A percentile compares a stretch with the other conserved stretches of the same genome.
These are phyloP conservation scores for Thecophora atra DNA, from an alignment of 2,888 invertebrate species.

Conservation along the genomic window DNA sequence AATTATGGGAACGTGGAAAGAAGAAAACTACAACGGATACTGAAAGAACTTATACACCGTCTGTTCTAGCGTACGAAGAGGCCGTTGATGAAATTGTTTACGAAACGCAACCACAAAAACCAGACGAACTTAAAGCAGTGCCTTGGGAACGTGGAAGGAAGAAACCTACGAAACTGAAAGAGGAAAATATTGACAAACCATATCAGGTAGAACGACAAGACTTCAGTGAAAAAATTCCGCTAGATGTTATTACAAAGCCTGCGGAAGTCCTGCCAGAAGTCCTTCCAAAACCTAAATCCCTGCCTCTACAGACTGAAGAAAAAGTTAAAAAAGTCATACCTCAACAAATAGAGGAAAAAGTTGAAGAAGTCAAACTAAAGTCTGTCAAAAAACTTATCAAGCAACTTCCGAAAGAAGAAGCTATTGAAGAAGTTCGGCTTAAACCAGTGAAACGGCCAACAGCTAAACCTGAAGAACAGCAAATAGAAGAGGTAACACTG, in stretches of 20 bases:
- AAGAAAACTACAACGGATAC: conserved; percentile 41
- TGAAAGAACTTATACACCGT: conserved; percentile 28
- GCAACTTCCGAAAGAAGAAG: conserved; percentile 47
- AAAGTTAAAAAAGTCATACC: conserved; percentile 58
- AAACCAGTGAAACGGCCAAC: conserved; percentile 64
- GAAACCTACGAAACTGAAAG: not conserved
- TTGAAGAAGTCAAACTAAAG: conserved; percentile 48
- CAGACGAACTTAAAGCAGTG: conserved; percentile 54
- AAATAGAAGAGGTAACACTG: conserved; percentile 54
- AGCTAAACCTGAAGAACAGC: conserved; percentile 20
- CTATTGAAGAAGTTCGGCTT: conserved; percentile 56
- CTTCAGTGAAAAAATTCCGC: conserved; percentile 46
- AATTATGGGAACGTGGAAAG: conserved; percentile 57
- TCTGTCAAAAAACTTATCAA: conserved; percentile 51
- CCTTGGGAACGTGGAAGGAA: conserved; percentile 42
- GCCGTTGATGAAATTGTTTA: conserved; percentile 63
- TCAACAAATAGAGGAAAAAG: conserved; percentile 47
- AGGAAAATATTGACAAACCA: conserved; percentile 23
- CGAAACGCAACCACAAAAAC: conserved; percentile 39
- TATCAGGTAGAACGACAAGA: conserved; percentile 49
- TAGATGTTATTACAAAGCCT: conserved; percentile 39
- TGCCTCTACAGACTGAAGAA: conserved; percentile 59
- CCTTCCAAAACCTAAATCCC: conserved; percentile 49
- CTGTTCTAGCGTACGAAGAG: conserved; percentile 39
- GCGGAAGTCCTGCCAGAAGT: conserved; percentile 39